Conservation (phyloP, 37 sponge, comb jelly and placozoan genomes). For the Theonella swinhoei region DNA sequence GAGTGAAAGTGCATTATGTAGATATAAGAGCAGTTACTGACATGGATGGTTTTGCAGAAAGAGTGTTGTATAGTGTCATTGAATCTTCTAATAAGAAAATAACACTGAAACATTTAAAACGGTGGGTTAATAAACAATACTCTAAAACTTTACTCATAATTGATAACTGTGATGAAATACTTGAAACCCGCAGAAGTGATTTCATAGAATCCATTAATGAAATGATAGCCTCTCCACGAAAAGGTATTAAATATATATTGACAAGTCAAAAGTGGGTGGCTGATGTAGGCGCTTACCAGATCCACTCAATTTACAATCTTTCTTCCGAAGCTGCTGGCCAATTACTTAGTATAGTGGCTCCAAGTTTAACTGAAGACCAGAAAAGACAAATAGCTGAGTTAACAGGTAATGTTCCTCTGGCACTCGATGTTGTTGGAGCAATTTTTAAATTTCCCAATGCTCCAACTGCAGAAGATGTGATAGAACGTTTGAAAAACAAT, state of each 20-base stretch:
- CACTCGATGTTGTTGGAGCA: constrained; percentile 35
- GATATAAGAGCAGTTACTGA: neutral
- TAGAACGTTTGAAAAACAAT: neutral
- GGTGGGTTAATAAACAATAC: neutral
- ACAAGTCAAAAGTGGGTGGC: too few relatives aligned
- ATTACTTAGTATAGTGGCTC: neutral
- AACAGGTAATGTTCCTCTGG: constrained; percentile 45
- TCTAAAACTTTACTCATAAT: constrained; percentile 10
- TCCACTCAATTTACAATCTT: neutral
- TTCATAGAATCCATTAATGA: constrained; percentile 6
- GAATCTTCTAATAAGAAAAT: neutral
- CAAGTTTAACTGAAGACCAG: neutral
- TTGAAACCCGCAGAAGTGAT: neutral
- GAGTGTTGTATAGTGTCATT: neutral
- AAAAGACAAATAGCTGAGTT: constrained; percentile 22
- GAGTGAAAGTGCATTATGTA: constrained; percentile 23
- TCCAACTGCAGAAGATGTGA: neutral
- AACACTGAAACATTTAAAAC: constrained; percentile 1
- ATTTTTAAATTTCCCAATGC: neutral
- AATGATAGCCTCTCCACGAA: neutral
- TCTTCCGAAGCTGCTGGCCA: neutral
- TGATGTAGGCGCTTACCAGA: neutral
- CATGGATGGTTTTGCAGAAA: constrained; percentile 24
- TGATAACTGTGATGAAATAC: constrained; percentile 30
- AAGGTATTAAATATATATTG: too few relatives aligned